Percentiles rank a stretch among this genome's conserved stretches.
These are phyloP conservation scores for Euproctis similis DNA, from an alignment of 2,888 invertebrate genomes.

Conservation along the genomic window DNA sequence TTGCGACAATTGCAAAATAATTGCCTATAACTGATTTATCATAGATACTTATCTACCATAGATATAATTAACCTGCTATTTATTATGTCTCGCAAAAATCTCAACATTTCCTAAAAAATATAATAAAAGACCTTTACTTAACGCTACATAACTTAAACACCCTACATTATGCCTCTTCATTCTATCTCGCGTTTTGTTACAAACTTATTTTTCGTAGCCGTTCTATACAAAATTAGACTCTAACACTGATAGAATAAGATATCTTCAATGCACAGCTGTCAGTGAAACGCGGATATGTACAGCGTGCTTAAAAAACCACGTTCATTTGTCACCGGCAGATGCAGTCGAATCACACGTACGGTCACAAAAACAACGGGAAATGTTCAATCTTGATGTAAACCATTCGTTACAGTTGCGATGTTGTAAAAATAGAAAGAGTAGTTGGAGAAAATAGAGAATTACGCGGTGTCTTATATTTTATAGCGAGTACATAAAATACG, in stretches of 20 bases:
- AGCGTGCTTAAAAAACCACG: constrained; percentile 69
- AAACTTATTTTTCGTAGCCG: constrained; percentile 7
- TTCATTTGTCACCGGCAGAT: constrained; percentile 72
- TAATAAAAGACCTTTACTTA: constrained; percentile 47
- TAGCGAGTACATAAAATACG: neutral
- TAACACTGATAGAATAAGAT: constrained; percentile 18
- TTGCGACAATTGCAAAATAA: too few relatives aligned
- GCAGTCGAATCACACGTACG: constrained; percentile 54
- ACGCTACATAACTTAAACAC: constrained; percentile 57
- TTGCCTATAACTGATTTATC: too few relatives aligned
- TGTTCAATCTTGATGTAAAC: constrained; percentile 1
- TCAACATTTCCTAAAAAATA: constrained; percentile 30
- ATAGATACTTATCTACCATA: too few relatives aligned
- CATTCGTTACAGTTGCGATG: constrained; percentile 2
- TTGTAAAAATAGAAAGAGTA: neutral
- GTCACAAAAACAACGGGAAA: constrained; percentile 27
- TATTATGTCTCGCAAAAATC: too few relatives aligned
- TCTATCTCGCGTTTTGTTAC: constrained; percentile 35
- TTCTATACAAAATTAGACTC: constrained; percentile 18
- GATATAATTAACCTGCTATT: too few relatives aligned
- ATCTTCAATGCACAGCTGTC: constrained; percentile 17
- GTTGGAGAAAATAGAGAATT: neutral
- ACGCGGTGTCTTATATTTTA: neutral
- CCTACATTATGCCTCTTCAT: constrained; percentile 48
- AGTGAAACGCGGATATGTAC: constrained; percentile 42